These are phyloP conservation scores for Gonioctena quinquepunctata DNA, from an alignment of 1,140 invertebrate genomes.

Conservation along the genomic window DNA sequence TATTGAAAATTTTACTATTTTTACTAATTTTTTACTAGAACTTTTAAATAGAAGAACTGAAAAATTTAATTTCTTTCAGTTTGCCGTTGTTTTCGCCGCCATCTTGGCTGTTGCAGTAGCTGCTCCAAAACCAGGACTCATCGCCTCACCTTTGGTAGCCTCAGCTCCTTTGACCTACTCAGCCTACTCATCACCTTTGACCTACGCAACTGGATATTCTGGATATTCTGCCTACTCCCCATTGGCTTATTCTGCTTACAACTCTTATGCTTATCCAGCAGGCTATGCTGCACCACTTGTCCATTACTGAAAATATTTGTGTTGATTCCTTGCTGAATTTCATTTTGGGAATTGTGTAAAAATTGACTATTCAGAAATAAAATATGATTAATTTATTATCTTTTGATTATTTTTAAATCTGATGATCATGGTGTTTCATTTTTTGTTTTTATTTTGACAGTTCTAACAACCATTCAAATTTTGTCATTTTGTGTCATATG, in stretches of 20 bases:
- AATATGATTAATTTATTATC: too few relatives aligned
- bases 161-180: constrained; percentile 25
- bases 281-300: neutral
- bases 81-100: constrained; percentile 51
- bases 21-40: too few relatives aligned
- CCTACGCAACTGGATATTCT: constrained; percentile 21
- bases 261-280: neutral
- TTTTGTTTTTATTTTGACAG: too few relatives aligned
- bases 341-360: too few relatives aligned
- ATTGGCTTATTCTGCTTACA: neutral
- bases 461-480: too few relatives aligned
- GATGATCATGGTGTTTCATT: too few relatives aligned
- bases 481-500: too few relatives aligned
- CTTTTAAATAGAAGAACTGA: too few relatives aligned
- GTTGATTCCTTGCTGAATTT: too few relatives aligned
- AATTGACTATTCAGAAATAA: too few relatives aligned
- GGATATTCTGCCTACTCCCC: constrained; percentile 26
- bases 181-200: constrained; percentile 24
- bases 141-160: constrained; percentile 39
- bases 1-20: too few relatives aligned
- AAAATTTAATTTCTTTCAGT: constrained; percentile 29
- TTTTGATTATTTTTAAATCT: too few relatives aligned
- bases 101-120: constrained; percentile 59
- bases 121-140: constrained; percentile 53
- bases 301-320: neutral